Evolutionary conservation across 1,140 invertebrate species (phyloP), one percentile per base, ranked within the genome.

Genomic region (Drosophila albomicans): DNA sequence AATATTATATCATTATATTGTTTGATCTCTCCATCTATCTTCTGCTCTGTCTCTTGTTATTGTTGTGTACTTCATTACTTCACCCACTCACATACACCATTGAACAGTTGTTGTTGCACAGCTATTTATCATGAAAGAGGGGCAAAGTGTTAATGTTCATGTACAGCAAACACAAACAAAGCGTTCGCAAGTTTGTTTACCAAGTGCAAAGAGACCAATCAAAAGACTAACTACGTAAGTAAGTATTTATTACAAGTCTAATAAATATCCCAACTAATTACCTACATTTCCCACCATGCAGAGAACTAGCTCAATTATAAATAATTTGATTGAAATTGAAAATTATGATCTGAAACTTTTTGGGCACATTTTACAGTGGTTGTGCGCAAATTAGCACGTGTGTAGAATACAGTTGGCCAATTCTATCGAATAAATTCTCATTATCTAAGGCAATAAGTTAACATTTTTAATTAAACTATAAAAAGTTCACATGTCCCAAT

Each of bases 61-160:
- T n/a, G 15, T 41, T 43, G 11, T 25, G 16, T 11, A 45, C 49
- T 10, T 25, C 20, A 25, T 38, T 38, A 45, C 48, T 38, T 10
- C 11, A 48, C 11, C 46, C 38, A 32, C 57, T 13, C 10, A 48
- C 20, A 49, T 7, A 6, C 35, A 38, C 35, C 16, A 6, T 46
- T 52, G 25, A 35, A 13, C 32, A 38, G 46, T 41, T 41, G 8
- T n/a, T 41, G 38, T 32, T 51, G 15, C 49, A 16, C 13, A 35
- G 46, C 72, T 69, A 46, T 72, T 70, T 74, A 78, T 74, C 81
- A 85, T 41, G 67, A 45, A 48, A 58, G 67, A 38, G 48, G 58
- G 65, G 48, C 32, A 48, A 78, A 77, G 81, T 85, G 78, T 81
- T 75, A 81, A 84, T 76, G 61, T 49, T 62, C 63, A 51, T 85